Percentiles rank a stretch among this genome's conserved stretches.
Evolutionary conservation across 2,888 invertebrate genomes (phyloP).

Genomic region (Urechis unicinctus): DNA sequence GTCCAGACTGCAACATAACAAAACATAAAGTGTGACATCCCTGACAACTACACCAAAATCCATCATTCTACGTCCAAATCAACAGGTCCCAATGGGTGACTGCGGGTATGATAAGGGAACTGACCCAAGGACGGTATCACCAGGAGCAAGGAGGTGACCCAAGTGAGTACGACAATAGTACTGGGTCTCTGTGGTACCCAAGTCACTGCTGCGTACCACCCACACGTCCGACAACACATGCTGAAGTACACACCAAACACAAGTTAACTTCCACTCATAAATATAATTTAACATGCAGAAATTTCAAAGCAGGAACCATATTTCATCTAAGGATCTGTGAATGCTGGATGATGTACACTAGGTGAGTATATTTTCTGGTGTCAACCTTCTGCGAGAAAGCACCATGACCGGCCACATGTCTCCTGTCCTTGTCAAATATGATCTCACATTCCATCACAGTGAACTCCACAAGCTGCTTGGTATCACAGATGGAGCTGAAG

Average conservation of each 20-base stretch:
- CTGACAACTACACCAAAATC: too few relatives aligned
- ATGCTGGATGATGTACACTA: too few relatives aligned
- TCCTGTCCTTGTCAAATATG: slow-evolving; percentile 56
- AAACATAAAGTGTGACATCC: neutral
- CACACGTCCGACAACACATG: slow-evolving; percentile 89
- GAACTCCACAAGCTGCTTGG: slow-evolving; percentile 84
- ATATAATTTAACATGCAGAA: slow-evolving; percentile 1
- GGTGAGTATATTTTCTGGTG: too few relatives aligned
- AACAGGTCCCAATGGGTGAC: too few relatives aligned
- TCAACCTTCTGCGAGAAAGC: slow-evolving; percentile 68
- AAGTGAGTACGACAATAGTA: slow-evolving; percentile 84
- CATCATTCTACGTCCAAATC: too few relatives aligned
- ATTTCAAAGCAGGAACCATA: too few relatives aligned
- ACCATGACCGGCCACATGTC: slow-evolving; percentile 71
- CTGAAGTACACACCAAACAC: slow-evolving; percentile 35
- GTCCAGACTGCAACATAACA: slow-evolving; percentile 66
- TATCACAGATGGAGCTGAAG: slow-evolving; percentile 73
- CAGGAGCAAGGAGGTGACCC: slow-evolving; percentile 84
- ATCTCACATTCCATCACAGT: slow-evolving; percentile 90
- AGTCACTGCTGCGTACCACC: slow-evolving; percentile 73
- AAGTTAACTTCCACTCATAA: neutral
- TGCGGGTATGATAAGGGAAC: too few relatives aligned
- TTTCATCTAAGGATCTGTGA: too few relatives aligned
- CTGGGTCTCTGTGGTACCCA: slow-evolving; percentile 68
- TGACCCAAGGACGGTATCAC: slow-evolving; percentile 87